Evolutionary conservation across 2,888 invertebrate species (phyloP).

Genomic region (Caradrina clavipalpis): DNA sequence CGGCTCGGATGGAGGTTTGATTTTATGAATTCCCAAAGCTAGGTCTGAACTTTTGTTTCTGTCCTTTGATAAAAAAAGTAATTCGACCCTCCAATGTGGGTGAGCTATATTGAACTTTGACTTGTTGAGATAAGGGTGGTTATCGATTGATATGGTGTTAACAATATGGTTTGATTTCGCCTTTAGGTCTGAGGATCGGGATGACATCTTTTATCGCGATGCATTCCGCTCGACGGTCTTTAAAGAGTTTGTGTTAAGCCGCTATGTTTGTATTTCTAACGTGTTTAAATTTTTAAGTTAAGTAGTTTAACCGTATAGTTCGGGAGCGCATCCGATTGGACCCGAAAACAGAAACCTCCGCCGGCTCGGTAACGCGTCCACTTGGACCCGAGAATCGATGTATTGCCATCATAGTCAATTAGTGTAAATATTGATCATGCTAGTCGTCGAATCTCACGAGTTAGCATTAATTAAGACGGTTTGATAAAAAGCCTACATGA

Average conservation of each 20-base stretch:
- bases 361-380: too few relatives aligned
- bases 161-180: constrained; percentile 79
- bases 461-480: too few relatives aligned
- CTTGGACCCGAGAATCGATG: too few relatives aligned
- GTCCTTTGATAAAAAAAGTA: constrained; percentile 79
- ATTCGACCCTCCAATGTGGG: constrained; percentile 60
- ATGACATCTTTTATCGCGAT: constrained; percentile 90
- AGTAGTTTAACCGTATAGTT: too few relatives aligned
- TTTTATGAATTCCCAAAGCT: constrained; percentile 90
- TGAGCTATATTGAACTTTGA: constrained; percentile 73
- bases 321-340: too few relatives aligned
- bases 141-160: constrained; percentile 62
- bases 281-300: constrained; percentile 23
- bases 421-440: too few relatives aligned
- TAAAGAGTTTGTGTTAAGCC: constrained; percentile 78
- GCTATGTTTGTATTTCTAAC: constrained; percentile 62
- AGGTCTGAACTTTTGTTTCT: constrained; percentile 86
- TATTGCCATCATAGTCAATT: too few relatives aligned
- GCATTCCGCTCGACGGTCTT: constrained; percentile 85
- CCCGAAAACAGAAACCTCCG: too few relatives aligned
- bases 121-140: constrained; percentile 66
- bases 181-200: constrained; percentile 84
- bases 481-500: too few relatives aligned
- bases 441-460: too few relatives aligned
- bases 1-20: constrained; percentile 79